phyloP scores from a whole-genome alignment of 1,140 invertebrate genomes.

The Drosophila sproati region DNA sequence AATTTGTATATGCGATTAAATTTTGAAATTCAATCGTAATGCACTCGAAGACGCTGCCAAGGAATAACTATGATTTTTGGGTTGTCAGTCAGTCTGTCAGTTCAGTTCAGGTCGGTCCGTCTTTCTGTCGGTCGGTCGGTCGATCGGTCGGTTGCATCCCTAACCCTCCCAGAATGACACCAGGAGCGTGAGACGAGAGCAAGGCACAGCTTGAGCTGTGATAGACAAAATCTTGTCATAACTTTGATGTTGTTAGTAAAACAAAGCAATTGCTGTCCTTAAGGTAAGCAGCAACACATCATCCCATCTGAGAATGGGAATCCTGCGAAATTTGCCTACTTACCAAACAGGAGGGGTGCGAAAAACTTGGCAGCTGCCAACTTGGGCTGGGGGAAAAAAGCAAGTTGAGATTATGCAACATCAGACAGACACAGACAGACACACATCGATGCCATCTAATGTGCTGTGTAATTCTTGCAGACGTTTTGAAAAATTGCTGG shows the following conservation, averaged over 20 bases:
- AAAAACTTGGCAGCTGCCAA: constrained; percentile 60
- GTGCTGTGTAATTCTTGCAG: constrained; percentile 70
- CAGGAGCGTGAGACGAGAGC: constrained; percentile 11
- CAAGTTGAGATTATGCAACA: constrained; percentile 69
- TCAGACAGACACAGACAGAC: constrained; percentile 37
- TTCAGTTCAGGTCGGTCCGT: constrained; percentile 2
- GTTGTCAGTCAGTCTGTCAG: constrained; percentile 59
- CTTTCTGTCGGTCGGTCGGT: constrained; percentile 5
- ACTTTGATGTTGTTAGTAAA: constrained; percentile 83
- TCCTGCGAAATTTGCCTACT: constrained; percentile 61
- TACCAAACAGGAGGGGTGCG: constrained; percentile 43
- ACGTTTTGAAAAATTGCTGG: constrained; percentile 76
- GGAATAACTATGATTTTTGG: constrained; percentile 21
- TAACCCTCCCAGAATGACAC: constrained; percentile 43
- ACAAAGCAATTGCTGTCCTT: constrained; percentile 71
- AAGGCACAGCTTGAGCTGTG: constrained; percentile 52
- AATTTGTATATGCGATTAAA: constrained; percentile 83
- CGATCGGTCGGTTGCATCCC: constrained; percentile 44
- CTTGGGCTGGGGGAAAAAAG: constrained; percentile 30
- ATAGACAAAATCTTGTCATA: constrained; percentile 84
- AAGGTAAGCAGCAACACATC: constrained; percentile 49
- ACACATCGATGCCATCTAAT: constrained; percentile 65
- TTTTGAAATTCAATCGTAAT: constrained; percentile 83
- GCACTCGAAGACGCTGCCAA: constrained; percentile 49
- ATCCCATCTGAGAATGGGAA: constrained; percentile 65